phyloP scores from a whole-genome alignment of 1,140 invertebrate species.

The Planococcus citri region DNA sequence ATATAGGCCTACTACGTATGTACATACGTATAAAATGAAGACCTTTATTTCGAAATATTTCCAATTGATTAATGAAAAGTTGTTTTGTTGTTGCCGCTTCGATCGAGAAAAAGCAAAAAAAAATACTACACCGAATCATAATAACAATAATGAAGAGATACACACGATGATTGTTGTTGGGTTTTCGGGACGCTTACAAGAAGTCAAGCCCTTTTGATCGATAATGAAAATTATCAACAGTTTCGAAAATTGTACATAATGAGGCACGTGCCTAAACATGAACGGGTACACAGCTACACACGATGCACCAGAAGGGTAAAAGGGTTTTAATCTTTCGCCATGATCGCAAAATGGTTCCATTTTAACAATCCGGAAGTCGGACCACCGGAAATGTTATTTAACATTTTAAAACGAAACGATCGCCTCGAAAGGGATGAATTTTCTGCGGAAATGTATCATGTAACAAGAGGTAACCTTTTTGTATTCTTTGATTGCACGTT shows the following conservation, averaged over 20 bases:
- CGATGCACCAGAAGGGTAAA: not conserved
- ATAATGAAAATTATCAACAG: not conserved
- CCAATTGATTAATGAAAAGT: not conserved
- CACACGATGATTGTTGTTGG: not conserved
- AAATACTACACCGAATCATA: too few relatives aligned
- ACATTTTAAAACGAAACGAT: not conserved
- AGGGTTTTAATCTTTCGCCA: not conserved
- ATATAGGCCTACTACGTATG: too few relatives aligned
- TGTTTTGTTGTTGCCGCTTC: too few relatives aligned
- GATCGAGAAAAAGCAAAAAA: not conserved
- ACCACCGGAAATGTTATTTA: not conserved
- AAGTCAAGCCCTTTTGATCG: too few relatives aligned
- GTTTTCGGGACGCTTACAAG: not conserved
- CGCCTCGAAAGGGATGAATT: not conserved
- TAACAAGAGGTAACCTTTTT: not conserved
- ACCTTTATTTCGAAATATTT: not conserved
- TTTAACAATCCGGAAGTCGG: not conserved
- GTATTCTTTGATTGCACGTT: not conserved
- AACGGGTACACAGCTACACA: not conserved
- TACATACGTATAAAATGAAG: not conserved
- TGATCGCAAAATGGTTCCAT: not conserved
- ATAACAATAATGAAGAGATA: too few relatives aligned
- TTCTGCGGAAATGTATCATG: not conserved
- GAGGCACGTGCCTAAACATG: not conserved
- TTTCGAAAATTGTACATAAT: slow-evolving; percentile 4